These are phyloP conservation scores for Micrasema minimum DNA, from an alignment of 1,140 invertebrate genomes.

Conservation along the genomic window DNA sequence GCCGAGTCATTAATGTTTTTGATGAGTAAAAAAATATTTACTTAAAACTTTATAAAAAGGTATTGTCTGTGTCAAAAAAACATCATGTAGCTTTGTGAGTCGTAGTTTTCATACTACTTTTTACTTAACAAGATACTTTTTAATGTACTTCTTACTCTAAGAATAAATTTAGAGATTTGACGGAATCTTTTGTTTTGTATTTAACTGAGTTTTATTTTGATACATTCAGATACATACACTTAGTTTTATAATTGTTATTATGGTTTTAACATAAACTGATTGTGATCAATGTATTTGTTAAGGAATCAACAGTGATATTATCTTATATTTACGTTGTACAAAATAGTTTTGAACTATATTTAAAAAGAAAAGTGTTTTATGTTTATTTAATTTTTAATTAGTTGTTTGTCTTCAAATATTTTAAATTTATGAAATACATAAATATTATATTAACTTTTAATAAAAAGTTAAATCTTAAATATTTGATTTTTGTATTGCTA, in stretches of 20 bases:
- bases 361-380: slow-evolving; percentile 9
- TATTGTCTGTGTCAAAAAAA: slow-evolving; percentile 24
- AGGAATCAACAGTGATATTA: slow-evolving; percentile 29
- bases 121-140: slow-evolving; percentile 14
- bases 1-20: not conserved
- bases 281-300: slow-evolving; percentile 36
- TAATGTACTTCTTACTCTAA: too few species aligned
- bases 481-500: not conserved
- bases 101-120: slow-evolving; percentile 39
- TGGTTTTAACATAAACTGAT: slow-evolving; percentile 18
- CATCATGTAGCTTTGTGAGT: slow-evolving; percentile 13
- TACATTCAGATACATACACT: not conserved
- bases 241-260: slow-evolving; percentile 19
- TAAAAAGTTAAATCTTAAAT: slow-evolving; percentile 1
- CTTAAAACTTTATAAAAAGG: slow-evolving; percentile 11
- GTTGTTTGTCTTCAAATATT: slow-evolving; percentile 6
- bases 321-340: slow-evolving; percentile 28
- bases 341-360: slow-evolving; percentile 20
- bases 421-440: too few species aligned
- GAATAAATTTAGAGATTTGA: too few species aligned
- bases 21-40: not conserved
- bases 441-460: not conserved
- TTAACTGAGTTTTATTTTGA: too few species aligned
- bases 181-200: too few species aligned
- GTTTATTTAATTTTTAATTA: slow-evolving; percentile 21